phyloP scores from a whole-genome alignment of 2,797 vertebrate species.

The Pangasius larnaudii region DNA sequence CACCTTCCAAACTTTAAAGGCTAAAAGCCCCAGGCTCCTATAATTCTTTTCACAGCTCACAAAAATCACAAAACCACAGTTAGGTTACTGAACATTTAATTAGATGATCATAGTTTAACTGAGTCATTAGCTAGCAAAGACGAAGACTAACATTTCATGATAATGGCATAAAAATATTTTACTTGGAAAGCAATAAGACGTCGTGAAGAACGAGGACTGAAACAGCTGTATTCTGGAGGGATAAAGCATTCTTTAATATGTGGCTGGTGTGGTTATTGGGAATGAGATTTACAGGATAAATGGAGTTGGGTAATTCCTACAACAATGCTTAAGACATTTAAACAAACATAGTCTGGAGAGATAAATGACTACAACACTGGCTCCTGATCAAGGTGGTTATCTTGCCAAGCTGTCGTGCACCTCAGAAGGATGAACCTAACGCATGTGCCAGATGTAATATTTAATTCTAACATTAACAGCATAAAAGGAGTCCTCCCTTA shows the following conservation, averaged over 20 bases:
- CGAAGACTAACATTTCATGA: not conserved
- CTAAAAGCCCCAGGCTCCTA: not conserved
- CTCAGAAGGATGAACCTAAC: not conserved
- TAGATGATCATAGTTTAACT: constrained; percentile 4
- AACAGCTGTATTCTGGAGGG: constrained; percentile 26
- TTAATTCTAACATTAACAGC: not conserved
- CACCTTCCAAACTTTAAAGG: not conserved
- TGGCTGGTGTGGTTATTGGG: constrained; percentile 2
- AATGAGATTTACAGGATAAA: constrained; percentile 31
- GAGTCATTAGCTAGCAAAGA: constrained; percentile 1
- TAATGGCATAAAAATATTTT: constrained; percentile 4
- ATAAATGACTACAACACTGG: not conserved
- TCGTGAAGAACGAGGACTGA: not conserved
- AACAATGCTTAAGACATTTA: constrained; percentile 16
- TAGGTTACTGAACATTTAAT: constrained; percentile 17
- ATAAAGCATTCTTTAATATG: constrained; percentile 4
- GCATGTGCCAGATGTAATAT: not conserved
- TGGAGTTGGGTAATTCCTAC: constrained; percentile 12
- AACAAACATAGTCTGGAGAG: not conserved
- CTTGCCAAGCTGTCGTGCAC: not conserved
- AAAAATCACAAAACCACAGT: constrained; percentile 28
- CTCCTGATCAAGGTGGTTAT: not conserved
- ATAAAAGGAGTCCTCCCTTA: not conserved
- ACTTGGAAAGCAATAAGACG: not conserved
- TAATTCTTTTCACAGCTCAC: constrained; percentile 17